Evolutionary conservation across 2,888 invertebrate species (phyloP).

Genomic region (Aphidius colemani): DNA sequence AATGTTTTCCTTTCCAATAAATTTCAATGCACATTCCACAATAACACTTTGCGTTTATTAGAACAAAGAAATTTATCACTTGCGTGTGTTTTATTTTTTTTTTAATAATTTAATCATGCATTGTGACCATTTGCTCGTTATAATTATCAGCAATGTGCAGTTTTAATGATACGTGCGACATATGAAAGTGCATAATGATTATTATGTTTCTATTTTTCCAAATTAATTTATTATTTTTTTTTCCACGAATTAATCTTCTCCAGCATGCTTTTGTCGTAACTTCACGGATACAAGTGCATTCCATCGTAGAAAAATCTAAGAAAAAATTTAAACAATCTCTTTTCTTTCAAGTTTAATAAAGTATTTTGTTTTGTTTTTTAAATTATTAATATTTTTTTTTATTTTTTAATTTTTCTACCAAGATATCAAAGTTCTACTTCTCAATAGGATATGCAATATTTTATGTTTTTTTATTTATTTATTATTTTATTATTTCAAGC

Average conservation of each 20-base stretch:
- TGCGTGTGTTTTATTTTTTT: slow-evolving; percentile 31
- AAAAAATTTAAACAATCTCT: slow-evolving; percentile 24
- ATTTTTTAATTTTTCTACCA: slow-evolving; percentile 19
- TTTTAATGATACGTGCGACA: slow-evolving; percentile 28
- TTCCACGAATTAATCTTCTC: not conserved
- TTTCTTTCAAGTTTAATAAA: slow-evolving; percentile 22
- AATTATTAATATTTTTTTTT: slow-evolving; percentile 22
- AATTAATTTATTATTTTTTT: slow-evolving; percentile 7
- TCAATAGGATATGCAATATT: slow-evolving; percentile 49
- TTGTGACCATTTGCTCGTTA: slow-evolving; percentile 29
- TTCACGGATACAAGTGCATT: slow-evolving; percentile 22
- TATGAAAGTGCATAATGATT: slow-evolving; percentile 28
- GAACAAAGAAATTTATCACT: slow-evolving; percentile 38
- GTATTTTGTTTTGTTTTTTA: slow-evolving; percentile 15
- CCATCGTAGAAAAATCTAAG: slow-evolving; percentile 25
- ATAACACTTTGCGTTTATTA: slow-evolving; percentile 39
- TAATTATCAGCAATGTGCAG: slow-evolving; percentile 31
- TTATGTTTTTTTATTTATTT: slow-evolving; percentile 29
- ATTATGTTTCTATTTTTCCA: slow-evolving; percentile 4
- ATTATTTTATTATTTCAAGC: slow-evolving; percentile 40
- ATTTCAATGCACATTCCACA: slow-evolving; percentile 37
- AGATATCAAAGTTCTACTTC: slow-evolving; percentile 44
- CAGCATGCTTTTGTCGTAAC: not conserved
- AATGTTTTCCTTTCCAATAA: slow-evolving; percentile 7
- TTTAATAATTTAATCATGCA: slow-evolving; percentile 33